Evolutionary conservation across 2,113 vertebrate genomes (phyloP).

Genomic region (Pelvicachromis taeniatus): DNA sequence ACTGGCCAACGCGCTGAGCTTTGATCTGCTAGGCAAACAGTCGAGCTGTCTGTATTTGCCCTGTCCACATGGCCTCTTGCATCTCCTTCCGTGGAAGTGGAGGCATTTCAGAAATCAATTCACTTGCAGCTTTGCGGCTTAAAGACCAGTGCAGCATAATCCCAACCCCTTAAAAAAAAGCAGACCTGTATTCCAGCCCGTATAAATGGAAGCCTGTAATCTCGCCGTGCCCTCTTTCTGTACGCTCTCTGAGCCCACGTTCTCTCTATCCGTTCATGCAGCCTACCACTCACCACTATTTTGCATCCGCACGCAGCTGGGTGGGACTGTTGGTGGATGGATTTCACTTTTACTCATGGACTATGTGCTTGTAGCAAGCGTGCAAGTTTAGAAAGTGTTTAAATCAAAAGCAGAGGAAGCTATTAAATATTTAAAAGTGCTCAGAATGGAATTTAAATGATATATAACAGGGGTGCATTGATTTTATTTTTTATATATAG

Average conservation of each 20-base stretch:
- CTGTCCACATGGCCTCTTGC: background rate
- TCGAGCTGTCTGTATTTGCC: background rate
- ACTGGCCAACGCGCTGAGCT: background rate
- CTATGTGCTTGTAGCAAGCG: background rate
- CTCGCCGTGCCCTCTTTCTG: conserved; percentile 68
- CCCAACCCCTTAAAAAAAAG: conserved; percentile 46
- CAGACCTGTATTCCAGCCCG: conserved; percentile 49
- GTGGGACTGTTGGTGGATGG: background rate
- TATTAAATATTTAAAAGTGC: background rate
- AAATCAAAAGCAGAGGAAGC: background rate
- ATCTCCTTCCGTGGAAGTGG: background rate
- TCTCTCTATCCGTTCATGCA: background rate
- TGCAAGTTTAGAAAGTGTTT: background rate
- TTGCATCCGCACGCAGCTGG: conserved; percentile 57
- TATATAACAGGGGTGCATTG: background rate
- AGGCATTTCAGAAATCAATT: conserved; percentile 54
- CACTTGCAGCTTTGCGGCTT: conserved; percentile 9
- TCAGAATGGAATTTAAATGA: background rate
- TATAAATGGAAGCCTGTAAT: conserved; percentile 70
- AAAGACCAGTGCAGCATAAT: conserved; percentile 47
- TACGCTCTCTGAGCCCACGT: conserved; percentile 45
- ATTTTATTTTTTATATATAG: background rate
- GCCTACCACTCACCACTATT: conserved; percentile 12
- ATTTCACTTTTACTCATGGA: conserved; percentile 10
- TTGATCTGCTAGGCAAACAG: background rate